Evolutionary conservation across 2,888 invertebrate species (phyloP).

Genomic region (Rhagophthalmus giganteus): DNA sequence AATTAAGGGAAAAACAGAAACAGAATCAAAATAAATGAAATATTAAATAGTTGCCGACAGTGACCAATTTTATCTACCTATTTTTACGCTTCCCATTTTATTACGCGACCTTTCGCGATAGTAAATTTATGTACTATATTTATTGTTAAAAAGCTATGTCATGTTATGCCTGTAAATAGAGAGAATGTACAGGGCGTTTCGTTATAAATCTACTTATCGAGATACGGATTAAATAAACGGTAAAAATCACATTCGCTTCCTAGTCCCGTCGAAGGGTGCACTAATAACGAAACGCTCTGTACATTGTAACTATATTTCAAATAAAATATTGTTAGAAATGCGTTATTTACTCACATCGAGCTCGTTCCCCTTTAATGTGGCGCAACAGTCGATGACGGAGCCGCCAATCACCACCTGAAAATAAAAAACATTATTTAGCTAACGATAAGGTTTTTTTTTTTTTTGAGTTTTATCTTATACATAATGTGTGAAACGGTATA

Average conservation of each 20-base stretch:
- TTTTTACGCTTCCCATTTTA: slow-evolving; percentile 32
- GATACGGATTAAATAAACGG: background rate
- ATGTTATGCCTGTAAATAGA: slow-evolving; percentile 32
- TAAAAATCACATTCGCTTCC: slow-evolving; percentile 6
- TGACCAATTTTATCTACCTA: slow-evolving; percentile 29
- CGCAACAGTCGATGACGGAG: slow-evolving; percentile 73
- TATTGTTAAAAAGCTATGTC: slow-evolving; percentile 32
- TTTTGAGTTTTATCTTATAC: background rate
- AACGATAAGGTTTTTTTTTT: background rate
- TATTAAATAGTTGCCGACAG: slow-evolving; percentile 22
- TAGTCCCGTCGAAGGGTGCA: slow-evolving; percentile 10
- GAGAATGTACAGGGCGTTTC: slow-evolving; percentile 27
- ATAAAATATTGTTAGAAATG: slow-evolving; percentile 54
- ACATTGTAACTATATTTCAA: slow-evolving; percentile 47
- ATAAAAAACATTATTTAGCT: background rate
- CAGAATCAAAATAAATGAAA: slow-evolving; percentile 19
- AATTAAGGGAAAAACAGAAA: slow-evolving; percentile 5
- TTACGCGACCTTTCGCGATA: slow-evolving; percentile 32
- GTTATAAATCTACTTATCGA: slow-evolving; percentile 12
- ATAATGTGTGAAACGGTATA: background rate
- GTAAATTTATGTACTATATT: slow-evolving; percentile 29
- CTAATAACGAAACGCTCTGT: slow-evolving; percentile 24
- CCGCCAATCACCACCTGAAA: slow-evolving; percentile 76
- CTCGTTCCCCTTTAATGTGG: slow-evolving; percentile 63
- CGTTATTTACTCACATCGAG: slow-evolving; percentile 64